Evolutionary conservation across 2,797 vertebrate species (phyloP), one percentile per base, ranked within the genome.

Genomic region (Ptychadena robeensis): DNA sequence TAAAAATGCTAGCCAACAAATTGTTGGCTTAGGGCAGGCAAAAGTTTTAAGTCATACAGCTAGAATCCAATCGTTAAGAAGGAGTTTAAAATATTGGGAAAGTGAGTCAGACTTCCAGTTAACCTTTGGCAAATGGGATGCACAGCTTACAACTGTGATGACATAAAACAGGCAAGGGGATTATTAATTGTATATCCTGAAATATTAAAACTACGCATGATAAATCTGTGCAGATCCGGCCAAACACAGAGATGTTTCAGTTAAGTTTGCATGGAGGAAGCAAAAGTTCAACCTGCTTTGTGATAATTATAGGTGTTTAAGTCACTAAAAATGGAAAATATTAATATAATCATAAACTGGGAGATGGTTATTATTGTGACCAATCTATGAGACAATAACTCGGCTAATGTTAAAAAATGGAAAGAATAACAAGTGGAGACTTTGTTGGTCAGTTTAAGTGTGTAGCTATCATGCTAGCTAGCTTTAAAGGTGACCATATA

Each of bases 31-130:
- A 31, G 30, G 14, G 61, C 12, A 76, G 72, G 28, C 37, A 75
- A 75, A 63, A 69, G 53, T 80, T 80, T 80, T 80, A 85, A 71
- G 71, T 85, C 65, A 85, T 75, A 65, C 77, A 37, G 57, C 78
- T 80, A 73, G 44, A 75, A 44, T 85, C 82, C 78, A 85, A 73
- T 66, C 59, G 65, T 76, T 75, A 85, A 85, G 77, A 48, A 76
- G 77, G 78, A 80, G 77, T 80, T 85, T 85, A 80, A 75, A 69
- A 75, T 75, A 85, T 80, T 85, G 82, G 71, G 77, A 85, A 85
- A 75, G 71, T 85, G 82, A 85, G 71, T 85, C 82, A 85, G 82
- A 85, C 72, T 85, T 85, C 82, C 82, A 85, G 82, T 85, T 85
- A 85, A 85, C 82, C 82, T 85, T 64, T 85, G 82, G 82, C 82